Evolutionary conservation across 2,888 invertebrate species (phyloP), one percentile per base, ranked within the genome.

Genomic region (Lacanobia oleracea): DNA sequence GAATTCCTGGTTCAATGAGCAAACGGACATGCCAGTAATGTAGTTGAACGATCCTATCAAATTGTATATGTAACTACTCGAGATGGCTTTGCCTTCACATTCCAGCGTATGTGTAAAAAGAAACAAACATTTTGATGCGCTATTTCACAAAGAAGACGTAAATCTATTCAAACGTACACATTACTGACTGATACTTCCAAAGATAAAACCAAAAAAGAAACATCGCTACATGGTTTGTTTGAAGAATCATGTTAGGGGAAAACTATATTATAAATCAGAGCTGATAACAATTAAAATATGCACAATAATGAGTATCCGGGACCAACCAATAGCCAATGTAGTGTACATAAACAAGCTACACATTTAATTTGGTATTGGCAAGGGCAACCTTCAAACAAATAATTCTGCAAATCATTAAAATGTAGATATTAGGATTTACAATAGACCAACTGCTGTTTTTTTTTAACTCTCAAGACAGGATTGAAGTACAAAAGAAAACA

Each of bases 21-120:
- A 74, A 62, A 57, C 60, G 27, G 27, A 33, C 37, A 57, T 75
- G 68, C 67, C 77, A 56, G 40, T 66, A 60, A 7, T 57, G 21
- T 21, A 57, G 53, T 68, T 51, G 60, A 60, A 73, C 64, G 40
- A 57, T 71, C 51, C 60, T 66, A 60, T 66, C 65, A 70, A 72
- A 75, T 73, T 10, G 10, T 16, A 21, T 43, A 43, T 43, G 14
- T 59, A 21, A 14, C 56, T 69, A 37, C 51, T 64, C 64, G 61
- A 71, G 65, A 80, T 81, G 72, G 66, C 27, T 69, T 77, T 81
- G 67, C 69, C 75, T 78, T 75, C 82, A 71, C 82, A 78, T 82
- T 72, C 72, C 81, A 81, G 70, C 71, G 60, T 63, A 67, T 66
- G 61, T 69, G 71, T 64, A 37, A 59, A 77, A 72, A 77, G 53